Percentiles rank a stretch among this genome's conserved stretches.
Conservation (phyloP, 2,888 invertebrate species). For the Nemoura dubitans region DNA sequence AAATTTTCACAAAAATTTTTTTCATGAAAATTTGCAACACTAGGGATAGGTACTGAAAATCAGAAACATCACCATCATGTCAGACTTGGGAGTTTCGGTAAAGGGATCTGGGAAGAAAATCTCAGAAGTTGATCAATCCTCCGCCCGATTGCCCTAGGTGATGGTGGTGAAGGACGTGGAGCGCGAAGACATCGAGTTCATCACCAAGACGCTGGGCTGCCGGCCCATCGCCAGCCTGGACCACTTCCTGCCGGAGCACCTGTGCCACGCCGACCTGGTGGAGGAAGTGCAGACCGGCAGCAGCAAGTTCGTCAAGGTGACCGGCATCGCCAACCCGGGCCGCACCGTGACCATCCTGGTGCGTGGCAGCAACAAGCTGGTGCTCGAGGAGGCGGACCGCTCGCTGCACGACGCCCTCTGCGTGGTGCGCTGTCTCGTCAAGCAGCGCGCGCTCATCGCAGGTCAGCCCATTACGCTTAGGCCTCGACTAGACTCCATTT, state of each 20-base stretch:
- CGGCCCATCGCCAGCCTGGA: slow-evolving; percentile 98
- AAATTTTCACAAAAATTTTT: too few relatives aligned
- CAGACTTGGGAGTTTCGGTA: too few relatives aligned
- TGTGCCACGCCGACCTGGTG: slow-evolving; percentile 91
- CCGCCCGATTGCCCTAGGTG: slow-evolving; percentile 62
- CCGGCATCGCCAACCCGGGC: slow-evolving; percentile 87
- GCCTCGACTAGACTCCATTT: too few relatives aligned
- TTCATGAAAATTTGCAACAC: too few relatives aligned
- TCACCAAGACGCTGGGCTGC: slow-evolving; percentile 93
- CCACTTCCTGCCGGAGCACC: slow-evolving; percentile 92
- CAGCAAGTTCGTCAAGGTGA: slow-evolving; percentile 91
- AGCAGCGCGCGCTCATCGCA: slow-evolving; percentile 66
- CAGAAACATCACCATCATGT: too few relatives aligned
- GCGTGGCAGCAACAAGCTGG: slow-evolving; percentile 85
- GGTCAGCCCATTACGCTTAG: too few relatives aligned
- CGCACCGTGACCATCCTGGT: slow-evolving; percentile 93
- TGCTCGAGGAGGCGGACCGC: slow-evolving; percentile 82
- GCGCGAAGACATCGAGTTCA: slow-evolving; percentile 97
- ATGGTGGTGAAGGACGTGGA: slow-evolving; percentile 98
- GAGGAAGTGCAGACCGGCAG: slow-evolving; percentile 92
- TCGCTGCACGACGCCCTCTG: slow-evolving; percentile 87
- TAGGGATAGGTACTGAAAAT: too few relatives aligned
- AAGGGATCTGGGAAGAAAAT: too few relatives aligned
- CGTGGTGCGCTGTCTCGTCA: slow-evolving; percentile 95
- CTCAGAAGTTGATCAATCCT: too few relatives aligned